Evolutionary conservation across 64 coral and sea anemone genomes (phyloP), one percentile per base, ranked within the genome.

Genomic region (Dendronephthya gigantea): DNA sequence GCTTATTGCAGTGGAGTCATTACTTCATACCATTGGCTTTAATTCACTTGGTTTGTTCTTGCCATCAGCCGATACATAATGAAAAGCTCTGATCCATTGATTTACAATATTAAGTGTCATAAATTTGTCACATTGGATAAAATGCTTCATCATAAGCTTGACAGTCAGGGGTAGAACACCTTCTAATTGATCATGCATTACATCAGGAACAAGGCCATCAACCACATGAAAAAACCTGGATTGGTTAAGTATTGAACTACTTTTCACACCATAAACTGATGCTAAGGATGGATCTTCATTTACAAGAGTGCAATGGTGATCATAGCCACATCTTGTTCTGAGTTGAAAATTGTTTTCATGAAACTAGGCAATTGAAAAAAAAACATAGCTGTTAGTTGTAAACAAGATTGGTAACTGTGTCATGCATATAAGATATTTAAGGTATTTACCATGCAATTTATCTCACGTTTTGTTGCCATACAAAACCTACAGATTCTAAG

Each of bases 111-210:
- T 84, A 55, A 87, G 84, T 17, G 88, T 88, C 48, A 87, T 19
- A 27, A 65, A 84, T 8, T 88, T 81, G 1, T 93, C 88, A 29
- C 22, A 85, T 39, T 30, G 6, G 12, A 93, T 84, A 23, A 35
- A 93, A 11, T 84, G 40, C 32, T 82, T 12, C 27, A 90, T 28
- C 0, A 93, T 47, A 35, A 93, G 0, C 22, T 90, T 93, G 15
- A 90, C 9, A 25, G 90, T 48, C 40, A 88, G 69, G 37, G 88
- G 92, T 9, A 93, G 59, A 2, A 93, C 85, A 2, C 91, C 91
- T 79, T 93, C 88, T 4, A 93, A 82, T 15, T 93, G 92, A 40
- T 93, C 88, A 82, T 93, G 92, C 88, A 90, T 93, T 6, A 89
- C 35, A 83, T 93, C 88, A 65, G 90, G 56, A 4, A 84, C 88